phyloP scores from a whole-genome alignment of 2,888 invertebrate species.

The Heliconius sara region DNA sequence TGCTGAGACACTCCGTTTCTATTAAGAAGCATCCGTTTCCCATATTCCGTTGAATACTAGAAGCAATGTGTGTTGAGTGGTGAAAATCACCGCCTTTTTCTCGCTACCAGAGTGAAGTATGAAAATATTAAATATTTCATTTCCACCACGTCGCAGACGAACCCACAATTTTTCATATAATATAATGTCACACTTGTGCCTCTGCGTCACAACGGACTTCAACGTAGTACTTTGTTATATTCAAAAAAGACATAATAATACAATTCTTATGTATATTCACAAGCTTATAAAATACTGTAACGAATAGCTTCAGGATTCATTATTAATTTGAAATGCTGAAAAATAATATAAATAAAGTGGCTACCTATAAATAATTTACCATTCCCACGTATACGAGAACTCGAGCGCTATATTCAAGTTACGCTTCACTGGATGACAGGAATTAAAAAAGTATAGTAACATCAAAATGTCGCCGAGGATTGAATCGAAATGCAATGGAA shows the following conservation, averaged over 20 bases:
- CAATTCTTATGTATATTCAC: background rate
- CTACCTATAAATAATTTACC: background rate
- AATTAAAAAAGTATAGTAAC: constrained; percentile 32
- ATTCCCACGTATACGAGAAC: background rate
- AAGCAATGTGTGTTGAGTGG: too few relatives aligned
- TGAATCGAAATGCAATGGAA: constrained; percentile 51
- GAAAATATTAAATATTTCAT: too few relatives aligned
- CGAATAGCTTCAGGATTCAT: background rate
- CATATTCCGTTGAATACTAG: too few relatives aligned
- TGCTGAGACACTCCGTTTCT: too few relatives aligned
- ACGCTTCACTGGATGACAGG: constrained; percentile 27
- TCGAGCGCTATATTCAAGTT: constrained; percentile 18
- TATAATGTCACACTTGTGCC: too few relatives aligned
- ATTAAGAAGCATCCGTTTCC: too few relatives aligned
- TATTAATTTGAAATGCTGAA: constrained; percentile 9
- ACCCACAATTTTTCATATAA: too few relatives aligned
- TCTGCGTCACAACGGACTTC: too few relatives aligned
- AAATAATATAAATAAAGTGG: constrained; percentile 1
- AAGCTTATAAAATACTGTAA: background rate
- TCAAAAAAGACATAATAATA: background rate
- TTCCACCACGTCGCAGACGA: too few relatives aligned
- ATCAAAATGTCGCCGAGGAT: constrained; percentile 50
- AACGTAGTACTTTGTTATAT: background rate
- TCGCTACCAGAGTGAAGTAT: too few relatives aligned
- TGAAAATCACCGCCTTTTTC: too few relatives aligned